These are phyloP conservation scores for Valencia hispanica DNA, from an alignment of 2,797 vertebrate genomes.

Conservation along the genomic window DNA sequence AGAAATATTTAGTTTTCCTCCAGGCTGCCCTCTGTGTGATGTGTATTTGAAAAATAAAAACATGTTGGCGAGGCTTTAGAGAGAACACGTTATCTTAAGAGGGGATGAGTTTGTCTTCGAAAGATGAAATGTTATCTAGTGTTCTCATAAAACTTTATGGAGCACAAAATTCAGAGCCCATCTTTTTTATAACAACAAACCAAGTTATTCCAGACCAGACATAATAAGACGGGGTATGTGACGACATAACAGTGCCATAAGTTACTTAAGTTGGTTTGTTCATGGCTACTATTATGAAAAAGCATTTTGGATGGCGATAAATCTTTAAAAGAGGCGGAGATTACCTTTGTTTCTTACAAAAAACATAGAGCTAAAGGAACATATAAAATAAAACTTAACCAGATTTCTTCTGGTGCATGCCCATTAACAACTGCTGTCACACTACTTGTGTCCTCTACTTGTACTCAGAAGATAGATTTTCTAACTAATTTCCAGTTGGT, in stretches of 20 bases:
- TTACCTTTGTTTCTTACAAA: slow-evolving; percentile 33
- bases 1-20: slow-evolving; percentile 23
- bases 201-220: slow-evolving; percentile 40
- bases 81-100: slow-evolving; percentile 20
- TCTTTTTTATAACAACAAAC: slow-evolving; percentile 36
- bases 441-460: not conserved
- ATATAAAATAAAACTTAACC: slow-evolving; percentile 40
- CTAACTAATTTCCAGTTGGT: not conserved
- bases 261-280: slow-evolving; percentile 47
- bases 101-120: slow-evolving; percentile 18
- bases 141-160: slow-evolving; percentile 35
- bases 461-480: not conserved
- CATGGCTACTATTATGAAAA: slow-evolving; percentile 50
- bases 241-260: slow-evolving; percentile 41
- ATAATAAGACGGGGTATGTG: slow-evolving; percentile 33
- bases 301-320: slow-evolving; percentile 40
- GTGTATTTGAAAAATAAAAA: slow-evolving; percentile 18
- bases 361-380: slow-evolving; percentile 23
- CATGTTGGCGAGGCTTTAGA: slow-evolving; percentile 15
- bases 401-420: slow-evolving; percentile 17
- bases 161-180: slow-evolving; percentile 29
- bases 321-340: slow-evolving; percentile 6
- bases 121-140: slow-evolving; percentile 28
- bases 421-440: slow-evolving; percentile 45
- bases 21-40: slow-evolving; percentile 12